Base-by-base conservation (phyloP, 1,140 invertebrate genomes). In the Cyclargus thomasi region DNA sequence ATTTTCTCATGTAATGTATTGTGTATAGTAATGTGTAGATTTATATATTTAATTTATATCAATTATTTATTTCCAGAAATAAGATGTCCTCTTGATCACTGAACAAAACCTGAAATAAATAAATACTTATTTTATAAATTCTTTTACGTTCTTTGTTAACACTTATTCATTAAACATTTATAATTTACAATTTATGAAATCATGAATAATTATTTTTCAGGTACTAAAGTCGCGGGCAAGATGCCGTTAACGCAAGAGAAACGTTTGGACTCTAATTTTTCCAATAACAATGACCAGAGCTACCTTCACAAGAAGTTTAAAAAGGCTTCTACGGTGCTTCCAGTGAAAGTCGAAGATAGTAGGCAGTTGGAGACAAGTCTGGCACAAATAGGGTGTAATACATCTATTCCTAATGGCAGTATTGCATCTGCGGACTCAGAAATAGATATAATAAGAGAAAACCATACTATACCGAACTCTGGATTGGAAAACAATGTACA, bases 281-380 rank as follows among this genome's bases (percentile, higher is more conserved):
- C 90, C 69, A 92, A 92, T 74, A 93, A 93, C 91, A 93, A 92
- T 90, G 93, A 94, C 80, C 93, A 94, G 74, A 95, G 94, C 78
- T 97, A 97, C 91, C 91, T 96, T 87, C 96, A 97, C 83, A 97
- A 97, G 83, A 97, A 97, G 85, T 97, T 97, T 86, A 97, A 97
- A 89, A 96, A 97, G 91, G 94, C 95, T 72, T 95, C 94, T 91
- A 82, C 83, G 76, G 71, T 77, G 75, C 83, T 81, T 79, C 83
- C 88, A 70, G 70, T 77, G 14, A 90, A 88, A 66, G 83, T 69
- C 4, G 77, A 79, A 63, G 82, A 91, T 80, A 80, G 79, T 70
- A 80, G 74, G 82, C 83, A 83, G 68, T 90, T 74, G 69, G 84
- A 85, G 71, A 75, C 74, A 64, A 80, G 74, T 64, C 74, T 78